Percentiles rank a stretch among this genome's conserved stretches.
Evolutionary conservation across 2,797 vertebrate species (phyloP).

Genomic region (Mormyrops attenuatus): DNA sequence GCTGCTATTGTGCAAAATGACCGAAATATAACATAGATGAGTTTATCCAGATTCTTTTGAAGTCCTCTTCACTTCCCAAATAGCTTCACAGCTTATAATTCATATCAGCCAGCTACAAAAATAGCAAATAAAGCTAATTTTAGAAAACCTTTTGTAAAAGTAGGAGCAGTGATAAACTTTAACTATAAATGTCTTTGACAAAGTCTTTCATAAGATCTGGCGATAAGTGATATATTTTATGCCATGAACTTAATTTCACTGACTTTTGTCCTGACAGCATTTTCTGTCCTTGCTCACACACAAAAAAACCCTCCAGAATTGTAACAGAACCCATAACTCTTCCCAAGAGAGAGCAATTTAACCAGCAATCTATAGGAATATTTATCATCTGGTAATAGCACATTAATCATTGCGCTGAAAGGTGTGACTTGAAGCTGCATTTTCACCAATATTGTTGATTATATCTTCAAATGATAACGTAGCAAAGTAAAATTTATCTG

Average conservation of each 20-base stretch:
- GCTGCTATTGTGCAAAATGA: neutral
- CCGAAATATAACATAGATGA: neutral
- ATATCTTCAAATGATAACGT: conserved; percentile 58
- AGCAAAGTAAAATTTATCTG: conserved; percentile 64
- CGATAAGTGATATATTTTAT: conserved; percentile 47
- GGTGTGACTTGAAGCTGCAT: conserved; percentile 44
- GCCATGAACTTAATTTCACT: conserved; percentile 48
- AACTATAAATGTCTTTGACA: conserved; percentile 37
- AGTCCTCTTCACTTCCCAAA: neutral
- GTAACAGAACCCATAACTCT: conserved; percentile 72
- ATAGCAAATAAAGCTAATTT: conserved; percentile 15
- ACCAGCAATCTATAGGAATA: conserved; percentile 70
- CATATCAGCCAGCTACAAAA: neutral
- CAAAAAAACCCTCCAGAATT: conserved; percentile 49
- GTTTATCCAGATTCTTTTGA: neutral
- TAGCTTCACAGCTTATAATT: neutral
- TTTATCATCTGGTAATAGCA: conserved; percentile 68
- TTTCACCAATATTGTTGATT: conserved; percentile 66
- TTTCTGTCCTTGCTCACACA: conserved; percentile 34
- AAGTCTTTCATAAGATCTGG: conserved; percentile 31
- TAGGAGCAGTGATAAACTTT: conserved; percentile 24
- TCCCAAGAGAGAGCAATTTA: conserved; percentile 66
- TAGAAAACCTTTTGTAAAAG: neutral
- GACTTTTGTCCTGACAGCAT: conserved; percentile 38
- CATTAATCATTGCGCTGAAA: conserved; percentile 74